Conservation (phyloP, 1,140 invertebrate genomes). For the Bombus soroeensis region DNA sequence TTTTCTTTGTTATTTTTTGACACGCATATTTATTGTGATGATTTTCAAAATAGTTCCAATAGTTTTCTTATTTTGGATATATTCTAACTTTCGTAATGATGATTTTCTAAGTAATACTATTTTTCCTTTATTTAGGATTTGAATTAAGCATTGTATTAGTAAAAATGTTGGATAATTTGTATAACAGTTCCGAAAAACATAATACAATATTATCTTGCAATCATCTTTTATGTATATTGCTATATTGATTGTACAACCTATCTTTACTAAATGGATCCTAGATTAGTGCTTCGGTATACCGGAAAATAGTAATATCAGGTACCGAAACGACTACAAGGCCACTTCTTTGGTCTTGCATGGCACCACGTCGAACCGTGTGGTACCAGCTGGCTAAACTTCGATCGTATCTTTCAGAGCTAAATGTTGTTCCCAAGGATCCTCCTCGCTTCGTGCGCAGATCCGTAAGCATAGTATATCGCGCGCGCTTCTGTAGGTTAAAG, state of each 20-base stretch:
- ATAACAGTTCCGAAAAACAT: too few relatives aligned
- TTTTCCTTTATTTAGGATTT: too few relatives aligned
- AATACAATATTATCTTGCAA: too few relatives aligned
- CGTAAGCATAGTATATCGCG: constrained; percentile 46
- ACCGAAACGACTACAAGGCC: constrained; percentile 15
- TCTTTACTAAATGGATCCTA: background rate
- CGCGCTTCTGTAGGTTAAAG: constrained; percentile 40
- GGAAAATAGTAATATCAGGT: constrained; percentile 4
- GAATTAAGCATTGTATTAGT: too few relatives aligned
- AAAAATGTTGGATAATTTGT: too few relatives aligned
- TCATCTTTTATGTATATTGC: too few relatives aligned
- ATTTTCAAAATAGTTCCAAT: too few relatives aligned
- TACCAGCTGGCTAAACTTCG: constrained; percentile 58
- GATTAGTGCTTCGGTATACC: background rate
- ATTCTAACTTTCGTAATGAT: too few relatives aligned
- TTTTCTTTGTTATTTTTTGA: background rate
- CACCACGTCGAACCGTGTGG: constrained; percentile 32
- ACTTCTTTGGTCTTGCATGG: constrained; percentile 33
- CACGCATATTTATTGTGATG: background rate
- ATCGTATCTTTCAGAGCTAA: constrained; percentile 60
- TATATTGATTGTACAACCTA: background rate
- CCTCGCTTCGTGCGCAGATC: constrained; percentile 55
- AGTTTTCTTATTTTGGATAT: too few relatives aligned
- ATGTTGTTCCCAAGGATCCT: constrained; percentile 49
- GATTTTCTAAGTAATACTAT: too few relatives aligned